Evolutionary conservation across 2,888 invertebrate genomes (phyloP).

Genomic region (Ischnura elegans): DNA sequence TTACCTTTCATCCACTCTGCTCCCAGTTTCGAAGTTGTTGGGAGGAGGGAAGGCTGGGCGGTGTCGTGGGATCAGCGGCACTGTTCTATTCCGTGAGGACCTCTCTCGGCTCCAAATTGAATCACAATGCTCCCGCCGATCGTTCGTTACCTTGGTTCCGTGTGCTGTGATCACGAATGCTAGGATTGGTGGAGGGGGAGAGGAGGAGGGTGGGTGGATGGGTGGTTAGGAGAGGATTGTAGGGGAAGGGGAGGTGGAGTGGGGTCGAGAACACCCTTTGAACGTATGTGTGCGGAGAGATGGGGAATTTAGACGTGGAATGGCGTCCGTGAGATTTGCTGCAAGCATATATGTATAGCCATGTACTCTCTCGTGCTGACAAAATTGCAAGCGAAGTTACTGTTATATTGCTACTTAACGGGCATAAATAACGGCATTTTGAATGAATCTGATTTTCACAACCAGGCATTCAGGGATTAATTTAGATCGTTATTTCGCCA

Average conservation of each 20-base stretch:
- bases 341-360: too few relatives aligned
- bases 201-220: not conserved
- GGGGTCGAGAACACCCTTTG: not conserved
- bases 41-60: not conserved
- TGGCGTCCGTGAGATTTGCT: not conserved
- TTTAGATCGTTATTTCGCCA: not conserved
- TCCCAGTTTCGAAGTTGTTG: too few relatives aligned
- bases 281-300: not conserved
- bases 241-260: not conserved
- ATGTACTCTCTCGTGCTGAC: slow-evolving; percentile 21
- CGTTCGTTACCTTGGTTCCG: slow-evolving; percentile 64
- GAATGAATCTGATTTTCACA: slow-evolving; percentile 58
- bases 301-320: not conserved
- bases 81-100: slow-evolving; percentile 62
- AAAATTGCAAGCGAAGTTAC: not conserved
- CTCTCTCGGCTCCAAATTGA: slow-evolving; percentile 65
- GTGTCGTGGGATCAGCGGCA: slow-evolving; percentile 43
- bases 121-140: slow-evolving; percentile 63
- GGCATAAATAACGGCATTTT: slow-evolving; percentile 62
- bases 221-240: not conserved
- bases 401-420: slow-evolving; percentile 55
- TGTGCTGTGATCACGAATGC: slow-evolving; percentile 47
- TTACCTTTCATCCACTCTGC: too few relatives aligned
- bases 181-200: slow-evolving; percentile 16
- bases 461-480: not conserved